Percentiles rank a stretch among this genome's conserved stretches.
phyloP scores from a whole-genome alignment of 2,113 vertebrate species.

The Platysteira castanea region DNA sequence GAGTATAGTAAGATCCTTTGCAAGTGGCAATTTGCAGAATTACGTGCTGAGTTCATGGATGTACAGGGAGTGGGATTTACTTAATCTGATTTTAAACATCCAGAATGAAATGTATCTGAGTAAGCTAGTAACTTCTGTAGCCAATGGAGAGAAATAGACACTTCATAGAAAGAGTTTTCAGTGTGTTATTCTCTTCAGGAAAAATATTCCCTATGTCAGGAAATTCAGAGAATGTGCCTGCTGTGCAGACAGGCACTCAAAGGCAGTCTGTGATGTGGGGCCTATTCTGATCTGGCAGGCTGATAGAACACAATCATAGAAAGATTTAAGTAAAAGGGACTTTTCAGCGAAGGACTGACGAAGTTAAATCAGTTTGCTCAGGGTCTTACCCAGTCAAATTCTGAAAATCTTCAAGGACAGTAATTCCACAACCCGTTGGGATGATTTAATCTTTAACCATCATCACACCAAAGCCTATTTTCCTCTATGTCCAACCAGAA shows the following conservation, averaged over 20 bases:
- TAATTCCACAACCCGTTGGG: neutral
- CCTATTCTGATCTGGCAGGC: neutral
- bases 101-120: neutral
- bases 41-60: neutral
- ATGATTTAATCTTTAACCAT: neutral
- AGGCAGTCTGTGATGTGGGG: neutral
- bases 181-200: neutral
- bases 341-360: neutral
- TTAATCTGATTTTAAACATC: neutral
- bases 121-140: neutral
- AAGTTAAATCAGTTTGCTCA: neutral
- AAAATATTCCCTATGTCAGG: neutral
- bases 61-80: neutral
- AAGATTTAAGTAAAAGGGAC: neutral
- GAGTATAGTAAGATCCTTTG: neutral
- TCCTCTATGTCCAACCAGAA: neutral
- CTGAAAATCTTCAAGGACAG: neutral
- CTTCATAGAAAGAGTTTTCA: neutral
- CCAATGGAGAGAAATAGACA: neutral
- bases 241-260: neutral
- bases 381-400: neutral
- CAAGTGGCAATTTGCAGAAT: conserved; percentile 6
- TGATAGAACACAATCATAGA: neutral
- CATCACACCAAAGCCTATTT: neutral
- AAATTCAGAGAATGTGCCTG: neutral